A percentile compares a stretch with the other conserved stretches of the same genome.
These are phyloP conservation scores for Copidosoma aretas DNA, from an alignment of 2,888 invertebrate species.

Conservation along the genomic window DNA sequence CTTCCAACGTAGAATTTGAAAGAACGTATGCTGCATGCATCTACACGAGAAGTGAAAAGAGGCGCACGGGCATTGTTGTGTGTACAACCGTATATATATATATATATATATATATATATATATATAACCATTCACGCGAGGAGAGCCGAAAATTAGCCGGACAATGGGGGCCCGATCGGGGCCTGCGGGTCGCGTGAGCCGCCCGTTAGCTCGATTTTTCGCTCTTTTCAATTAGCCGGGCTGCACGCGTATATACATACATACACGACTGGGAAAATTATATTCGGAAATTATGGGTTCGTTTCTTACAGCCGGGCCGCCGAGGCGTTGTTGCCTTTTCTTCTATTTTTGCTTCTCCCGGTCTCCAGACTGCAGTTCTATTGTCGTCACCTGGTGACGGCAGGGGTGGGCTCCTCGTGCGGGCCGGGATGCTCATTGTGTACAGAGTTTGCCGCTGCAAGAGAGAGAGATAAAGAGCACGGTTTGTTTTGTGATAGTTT, in stretches of 20 bases:
- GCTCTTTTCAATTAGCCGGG: slow-evolving; percentile 35
- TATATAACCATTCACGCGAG: not conserved
- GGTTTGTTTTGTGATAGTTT: too few relatives aligned
- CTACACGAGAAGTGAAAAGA: not conserved
- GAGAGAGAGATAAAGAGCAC: too few relatives aligned
- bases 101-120: too few relatives aligned
- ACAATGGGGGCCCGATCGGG: slow-evolving; percentile 18
- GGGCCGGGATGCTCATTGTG: not conserved
- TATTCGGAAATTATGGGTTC: slow-evolving; percentile 14
- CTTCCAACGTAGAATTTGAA: too few relatives aligned
- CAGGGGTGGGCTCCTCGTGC: not conserved
- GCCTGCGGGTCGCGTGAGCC: slow-evolving; percentile 31
- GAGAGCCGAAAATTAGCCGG: slow-evolving; percentile 29
- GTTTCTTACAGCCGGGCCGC: not conserved
- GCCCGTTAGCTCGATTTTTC: slow-evolving; percentile 34
- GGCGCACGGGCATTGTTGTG: not conserved
- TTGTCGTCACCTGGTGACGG: not conserved
- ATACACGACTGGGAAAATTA: not conserved
- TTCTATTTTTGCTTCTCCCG: not conserved
- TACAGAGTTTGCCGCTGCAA: not conserved
- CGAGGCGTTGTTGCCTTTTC: not conserved
- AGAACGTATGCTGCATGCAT: not conserved
- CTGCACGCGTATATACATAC: not conserved
- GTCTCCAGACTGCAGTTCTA: too few relatives aligned
- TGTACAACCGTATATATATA: too few relatives aligned